phyloP scores from a whole-genome alignment of 2,888 invertebrate species.

The Malthinus flaveolus region DNA sequence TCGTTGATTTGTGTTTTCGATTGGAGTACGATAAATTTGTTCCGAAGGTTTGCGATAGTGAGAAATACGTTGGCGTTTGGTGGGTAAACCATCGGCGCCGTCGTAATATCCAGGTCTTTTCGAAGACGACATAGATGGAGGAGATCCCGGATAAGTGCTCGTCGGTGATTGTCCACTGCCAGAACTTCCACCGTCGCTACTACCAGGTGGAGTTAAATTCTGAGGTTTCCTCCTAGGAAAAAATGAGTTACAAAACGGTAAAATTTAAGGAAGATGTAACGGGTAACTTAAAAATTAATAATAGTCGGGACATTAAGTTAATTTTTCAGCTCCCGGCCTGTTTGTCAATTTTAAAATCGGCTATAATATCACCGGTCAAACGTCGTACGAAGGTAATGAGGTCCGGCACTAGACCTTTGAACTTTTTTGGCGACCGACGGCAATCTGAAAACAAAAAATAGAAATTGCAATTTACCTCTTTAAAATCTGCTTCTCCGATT shows the following conservation, averaged over 20 bases:
- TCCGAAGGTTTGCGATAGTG: conserved; percentile 70
- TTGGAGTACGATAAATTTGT: conserved; percentile 53
- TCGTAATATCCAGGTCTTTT: conserved; percentile 66
- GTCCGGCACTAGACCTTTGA: too few relatives aligned
- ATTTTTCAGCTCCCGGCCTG: too few relatives aligned
- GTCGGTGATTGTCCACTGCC: conserved; percentile 79
- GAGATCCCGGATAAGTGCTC: conserved; percentile 73
- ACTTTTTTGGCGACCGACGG: too few relatives aligned
- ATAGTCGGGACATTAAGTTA: too few relatives aligned
- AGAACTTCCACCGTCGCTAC: conserved; percentile 79
- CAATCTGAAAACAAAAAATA: too few relatives aligned
- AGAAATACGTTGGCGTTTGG: conserved; percentile 86
- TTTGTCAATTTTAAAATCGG: too few relatives aligned
- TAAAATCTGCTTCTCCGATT: conserved; percentile 84
- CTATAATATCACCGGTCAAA: too few relatives aligned
- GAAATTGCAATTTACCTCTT: conserved; percentile 66
- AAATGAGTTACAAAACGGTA: too few relatives aligned
- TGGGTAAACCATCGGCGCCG: conserved; percentile 60
- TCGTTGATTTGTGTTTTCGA: conserved; percentile 50
- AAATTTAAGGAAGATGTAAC: not conserved
- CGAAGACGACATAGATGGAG: conserved; percentile 59
- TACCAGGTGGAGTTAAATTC: conserved; percentile 86
- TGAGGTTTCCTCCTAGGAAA: conserved; percentile 79
- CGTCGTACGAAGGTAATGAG: too few relatives aligned
- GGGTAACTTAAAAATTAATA: not conserved